Percentiles rank a stretch among this genome's conserved stretches.
These are phyloP conservation scores for Tauraco erythrolophus DNA, from an alignment of 2,113 vertebrate species.

Conservation along the genomic window DNA sequence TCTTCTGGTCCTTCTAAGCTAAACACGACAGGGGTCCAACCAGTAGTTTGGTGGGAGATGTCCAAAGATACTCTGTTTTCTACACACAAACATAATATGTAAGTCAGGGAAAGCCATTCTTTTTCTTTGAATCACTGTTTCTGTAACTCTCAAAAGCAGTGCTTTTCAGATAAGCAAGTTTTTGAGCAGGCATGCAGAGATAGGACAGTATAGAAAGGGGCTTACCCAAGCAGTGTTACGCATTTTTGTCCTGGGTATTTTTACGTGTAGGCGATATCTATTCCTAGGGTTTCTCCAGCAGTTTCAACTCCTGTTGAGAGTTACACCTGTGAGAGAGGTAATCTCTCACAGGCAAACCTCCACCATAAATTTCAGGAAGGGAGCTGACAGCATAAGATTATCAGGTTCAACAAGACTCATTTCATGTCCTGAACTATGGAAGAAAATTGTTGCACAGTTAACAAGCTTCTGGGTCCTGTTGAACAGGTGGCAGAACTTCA, in stretches of 20 bases:
- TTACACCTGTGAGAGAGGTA: no score
- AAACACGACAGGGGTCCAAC: neutral
- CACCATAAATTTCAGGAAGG: neutral
- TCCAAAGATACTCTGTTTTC: neutral
- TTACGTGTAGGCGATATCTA: accelerated
- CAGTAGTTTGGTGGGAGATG: neutral
- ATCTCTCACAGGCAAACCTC: neutral
- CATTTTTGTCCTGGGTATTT: neutral
- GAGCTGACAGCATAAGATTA: constrained; percentile 46
- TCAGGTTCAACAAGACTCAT: neutral
- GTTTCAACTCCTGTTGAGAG: no score
- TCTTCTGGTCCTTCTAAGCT: neutral
- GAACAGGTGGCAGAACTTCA: neutral
- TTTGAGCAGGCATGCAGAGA: neutral
- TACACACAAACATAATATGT: accelerated
- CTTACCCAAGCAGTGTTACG: neutral
- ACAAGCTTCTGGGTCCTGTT: neutral
- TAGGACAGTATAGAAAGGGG: neutral
- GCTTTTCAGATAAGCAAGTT: neutral
- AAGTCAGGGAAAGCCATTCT: neutral
- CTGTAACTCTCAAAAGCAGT: neutral
- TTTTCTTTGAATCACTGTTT: neutral
- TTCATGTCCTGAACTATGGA: neutral
- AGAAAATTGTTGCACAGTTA: neutral
- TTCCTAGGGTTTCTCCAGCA: neutral